Evolutionary conservation across 2,888 invertebrate species (phyloP), one percentile per base, ranked within the genome.

Genomic region (Caenorhabditis sp.): DNA sequence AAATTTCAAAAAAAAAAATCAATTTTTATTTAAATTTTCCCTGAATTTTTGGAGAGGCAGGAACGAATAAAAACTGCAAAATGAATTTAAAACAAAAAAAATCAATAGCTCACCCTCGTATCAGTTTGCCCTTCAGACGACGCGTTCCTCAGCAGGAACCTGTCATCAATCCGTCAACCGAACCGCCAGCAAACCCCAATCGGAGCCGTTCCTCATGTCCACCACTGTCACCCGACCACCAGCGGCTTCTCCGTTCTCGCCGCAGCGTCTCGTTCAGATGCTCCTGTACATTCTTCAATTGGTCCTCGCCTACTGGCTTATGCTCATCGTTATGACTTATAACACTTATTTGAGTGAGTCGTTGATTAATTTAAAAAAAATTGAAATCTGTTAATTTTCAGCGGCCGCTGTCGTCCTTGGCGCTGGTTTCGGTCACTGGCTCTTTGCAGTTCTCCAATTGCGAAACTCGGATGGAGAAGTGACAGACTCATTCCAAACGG

Each of bases 281-380:
- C 50, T 70, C 13, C 58, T 86, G 35, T 86, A 86, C 64, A 67
- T 84, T 53, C 50, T 88, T 6, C 90, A 90, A 71, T 82, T 90
- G 51, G 83, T 88, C 8, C 79, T 91, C 56, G 90, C 90, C 15
- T 90, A 90, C 70, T 89, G 88, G 87, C 81, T 90, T 26, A 90
- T 90, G 90, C 87, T 90, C 35, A 86, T 89, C 67, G 86, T 85
- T 18, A 90, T 90, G 90, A 90, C 90, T 26, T 91, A 89, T 84
- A 90, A 90, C 82, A 84, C 83, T 18, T 90, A 85, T 61, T 78
- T 90, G 62, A 88, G 87, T 87, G 18, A 67, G 85, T 69, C 69
- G 32, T 32, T 32, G 32, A 32, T 32, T 32, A 6, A 32, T 32
- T 32, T 9, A 32, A 32, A 32, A 32, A 32, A 32, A 32, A 32